Percentiles rank a stretch among this genome's conserved stretches.
Evolutionary conservation across 2,113 vertebrate genomes (phyloP).

Genomic region (Mobula hypostoma): DNA sequence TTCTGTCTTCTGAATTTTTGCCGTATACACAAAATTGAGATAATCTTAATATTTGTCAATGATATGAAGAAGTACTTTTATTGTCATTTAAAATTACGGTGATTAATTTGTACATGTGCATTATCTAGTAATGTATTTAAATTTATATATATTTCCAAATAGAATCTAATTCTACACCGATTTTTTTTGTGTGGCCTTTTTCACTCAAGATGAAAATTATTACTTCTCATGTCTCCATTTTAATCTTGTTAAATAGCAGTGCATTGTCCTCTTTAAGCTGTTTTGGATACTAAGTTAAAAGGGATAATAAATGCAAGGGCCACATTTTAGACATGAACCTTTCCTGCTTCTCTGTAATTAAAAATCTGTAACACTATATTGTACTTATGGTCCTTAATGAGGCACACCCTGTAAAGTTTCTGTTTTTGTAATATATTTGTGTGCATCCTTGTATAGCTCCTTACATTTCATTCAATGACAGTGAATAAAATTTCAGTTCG

Average conservation of each 20-base stretch:
- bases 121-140: not conserved
- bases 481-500: not conserved
- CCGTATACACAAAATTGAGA: not conserved
- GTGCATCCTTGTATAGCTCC: not conserved
- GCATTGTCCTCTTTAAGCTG: not conserved
- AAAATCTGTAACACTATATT: not conserved
- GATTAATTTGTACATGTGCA: not conserved
- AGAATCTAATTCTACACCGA: not conserved
- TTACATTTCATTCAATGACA: not conserved
- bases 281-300: not conserved
- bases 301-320: not conserved
- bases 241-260: not conserved
- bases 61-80: no score
- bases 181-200: not conserved
- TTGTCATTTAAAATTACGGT: no score
- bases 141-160: not conserved
- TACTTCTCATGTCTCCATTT: not conserved
- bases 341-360: not conserved
- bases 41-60: not conserved
- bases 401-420: not conserved
- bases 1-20: no score
- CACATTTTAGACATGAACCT: not conserved
- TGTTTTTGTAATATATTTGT: not conserved
- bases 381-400: not conserved
- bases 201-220: not conserved